Base-by-base conservation (phyloP, 2,888 invertebrate genomes). In the Polyommatus icarus region DNA sequence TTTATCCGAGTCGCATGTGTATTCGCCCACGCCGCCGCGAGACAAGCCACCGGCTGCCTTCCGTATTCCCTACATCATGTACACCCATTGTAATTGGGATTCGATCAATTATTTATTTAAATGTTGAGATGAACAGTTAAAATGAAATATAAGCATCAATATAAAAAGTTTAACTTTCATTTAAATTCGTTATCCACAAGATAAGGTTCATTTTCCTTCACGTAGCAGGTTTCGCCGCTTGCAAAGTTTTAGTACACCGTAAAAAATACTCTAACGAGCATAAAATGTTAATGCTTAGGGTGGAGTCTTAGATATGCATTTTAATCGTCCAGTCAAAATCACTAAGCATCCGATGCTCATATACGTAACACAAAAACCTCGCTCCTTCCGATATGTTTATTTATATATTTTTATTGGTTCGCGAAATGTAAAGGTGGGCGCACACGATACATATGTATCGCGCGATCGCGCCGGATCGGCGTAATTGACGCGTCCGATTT, bases 401-500 rank as follows among this genome's bases (percentile, higher is more conserved):
- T 75, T 75, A 75, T 75, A 75, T 75, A 54, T 75, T 75, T 75
- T 75, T 75, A 75, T 75, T 75, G 75, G 29, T 75, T 80, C 79
- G 78, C 79, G 80, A 81, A 83, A 83, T 82, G 81, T 90, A 90
- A 91, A 87, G 91, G 89, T 86, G 83, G 86, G 85, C 86, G 89
- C 89, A 91, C 87, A 91, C 89, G 88, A 88, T 87, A 88, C 89
- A 91, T 91, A 93, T 92, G 92, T 91, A 92, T 92, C 91, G 87
- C 84, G 82, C 88, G 89, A 91, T 91, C 91, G 88, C 84, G 81
- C 84, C 83, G 86, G 87, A 91, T 90, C 85, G 83, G 84, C 89
- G 89, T 94, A 94, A 94, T 94, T 94, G 93, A 94, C 93, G 91
- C 91, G 87, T 87, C 85, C 88, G 92, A 92, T 91, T 91, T 88